Conservation (phyloP, 1,140 invertebrate genomes). For the Trichomalopsis sarcophagae region DNA sequence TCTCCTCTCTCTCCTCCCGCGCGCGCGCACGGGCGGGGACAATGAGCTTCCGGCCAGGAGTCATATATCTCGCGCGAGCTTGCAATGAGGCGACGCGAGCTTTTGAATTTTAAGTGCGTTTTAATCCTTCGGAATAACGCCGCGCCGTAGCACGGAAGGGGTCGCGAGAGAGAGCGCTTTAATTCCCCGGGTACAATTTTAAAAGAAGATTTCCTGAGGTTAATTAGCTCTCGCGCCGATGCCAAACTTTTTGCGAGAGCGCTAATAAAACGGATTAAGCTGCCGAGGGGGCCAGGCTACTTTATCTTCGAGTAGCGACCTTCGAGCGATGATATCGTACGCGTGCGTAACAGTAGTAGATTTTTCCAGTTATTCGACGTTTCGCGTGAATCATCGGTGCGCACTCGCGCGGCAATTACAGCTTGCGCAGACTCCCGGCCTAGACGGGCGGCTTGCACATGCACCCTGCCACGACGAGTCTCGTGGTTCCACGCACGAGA, state of each 20-base stretch:
- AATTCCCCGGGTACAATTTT: constrained; percentile 38
- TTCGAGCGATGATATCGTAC: too few relatives aligned
- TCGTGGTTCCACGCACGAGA: background rate
- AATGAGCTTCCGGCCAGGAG: constrained; percentile 45
- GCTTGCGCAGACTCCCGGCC: too few relatives aligned
- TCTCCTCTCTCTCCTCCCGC: background rate
- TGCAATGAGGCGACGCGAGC: constrained; percentile 42
- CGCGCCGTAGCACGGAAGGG: background rate
- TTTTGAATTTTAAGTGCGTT: constrained; percentile 51
- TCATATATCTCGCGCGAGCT: constrained; percentile 47
- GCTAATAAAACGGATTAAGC: constrained; percentile 35
- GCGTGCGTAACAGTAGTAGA: too few relatives aligned
- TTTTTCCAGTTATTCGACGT: too few relatives aligned
- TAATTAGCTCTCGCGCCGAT: constrained; percentile 40
- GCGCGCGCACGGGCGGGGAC: background rate
- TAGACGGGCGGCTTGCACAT: too few relatives aligned
- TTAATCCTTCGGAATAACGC: constrained; percentile 45
- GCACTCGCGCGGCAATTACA: too few relatives aligned
- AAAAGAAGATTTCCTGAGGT: constrained; percentile 40
- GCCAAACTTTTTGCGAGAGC: background rate
- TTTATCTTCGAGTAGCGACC: too few relatives aligned
- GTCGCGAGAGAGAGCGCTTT: constrained; percentile 2
- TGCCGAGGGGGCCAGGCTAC: background rate
- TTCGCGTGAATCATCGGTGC: too few relatives aligned
- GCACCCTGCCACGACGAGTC: too few relatives aligned